Base-by-base conservation (phyloP, 2,797 vertebrate genomes). In the Lacerta agilis region DNA sequence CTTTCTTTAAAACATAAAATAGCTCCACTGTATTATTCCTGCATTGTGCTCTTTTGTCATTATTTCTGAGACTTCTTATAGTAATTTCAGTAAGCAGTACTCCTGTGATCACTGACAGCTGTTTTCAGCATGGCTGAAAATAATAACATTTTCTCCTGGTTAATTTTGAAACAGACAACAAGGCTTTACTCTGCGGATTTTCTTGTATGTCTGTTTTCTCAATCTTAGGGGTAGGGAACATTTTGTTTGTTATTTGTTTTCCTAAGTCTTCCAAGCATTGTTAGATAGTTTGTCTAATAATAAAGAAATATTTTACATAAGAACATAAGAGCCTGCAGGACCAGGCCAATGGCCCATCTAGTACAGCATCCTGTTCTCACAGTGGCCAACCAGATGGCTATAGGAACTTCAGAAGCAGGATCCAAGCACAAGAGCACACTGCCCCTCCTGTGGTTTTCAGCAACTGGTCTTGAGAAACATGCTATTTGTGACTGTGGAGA, bases 251-350 rank as follows among this genome's bases (percentile, higher is more conserved):
- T 61, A 64, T 64, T 87, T 71, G 29, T 71, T 81, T 81, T 61
- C 49, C 78, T 43, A 64, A 81, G 43, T 80, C 86, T 87, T 87
- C 78, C 80, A 81, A 87, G 27, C 36, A 38, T 33, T 86, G 15
- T 61, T 72, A 72, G 41, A 61, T 72, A 80, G 23, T 80, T 61
- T 81, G 45, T 80, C 45, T 86, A 67, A 86, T 78, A 66, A 76
- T 77, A 80, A 41, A 73, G 23, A 69, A 69, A 86, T 49, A 71
- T 86, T 80, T 61, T 36, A 86, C 49, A 55, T 15, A 15, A 55
- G 49, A 55, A 33, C 33, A 33, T 33, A 33, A 55, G 49, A 55
- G 49, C 49, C 49, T 55, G 49, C 13, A 55, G 49, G 13, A 15
- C 15, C 49, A 55, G 49, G 13, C 49, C 49, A 15, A 55, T 55